phyloP scores from a whole-genome alignment of 1,140 invertebrate species.

The Drosophila sturtevanti region DNA sequence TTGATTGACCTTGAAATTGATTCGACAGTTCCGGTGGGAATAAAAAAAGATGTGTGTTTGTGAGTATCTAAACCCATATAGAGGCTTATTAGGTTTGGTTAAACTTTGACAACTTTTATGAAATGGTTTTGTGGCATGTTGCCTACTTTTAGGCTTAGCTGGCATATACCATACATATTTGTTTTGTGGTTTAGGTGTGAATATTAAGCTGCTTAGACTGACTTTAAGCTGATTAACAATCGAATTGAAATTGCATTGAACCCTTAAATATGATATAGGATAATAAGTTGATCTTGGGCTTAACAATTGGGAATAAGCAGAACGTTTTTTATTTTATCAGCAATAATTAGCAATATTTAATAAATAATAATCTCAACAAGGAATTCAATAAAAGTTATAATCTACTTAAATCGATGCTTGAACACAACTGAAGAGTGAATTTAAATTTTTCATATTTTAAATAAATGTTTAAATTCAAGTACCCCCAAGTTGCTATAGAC shows the following conservation, averaged over 20 bases:
- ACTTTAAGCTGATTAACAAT: slow-evolving; percentile 6
- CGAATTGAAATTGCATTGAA: slow-evolving; percentile 9
- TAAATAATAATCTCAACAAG: too few species aligned
- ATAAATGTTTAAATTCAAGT: too few species aligned
- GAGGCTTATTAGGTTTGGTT: neutral
- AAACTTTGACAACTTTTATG: slow-evolving; percentile 2
- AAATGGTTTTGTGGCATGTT: neutral
- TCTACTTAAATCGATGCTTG: too few species aligned
- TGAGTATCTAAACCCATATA: neutral
- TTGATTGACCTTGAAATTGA: slow-evolving; percentile 5
- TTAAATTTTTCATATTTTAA: too few species aligned
- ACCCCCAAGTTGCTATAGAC: too few species aligned
- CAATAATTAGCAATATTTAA: neutral
- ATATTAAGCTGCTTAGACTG: slow-evolving; percentile 43
- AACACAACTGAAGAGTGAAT: too few species aligned
- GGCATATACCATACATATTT: neutral
- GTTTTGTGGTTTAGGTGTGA: slow-evolving; percentile 28
- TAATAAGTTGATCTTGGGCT: neutral
- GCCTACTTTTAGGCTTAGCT: slow-evolving; percentile 30
- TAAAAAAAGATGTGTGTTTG: neutral
- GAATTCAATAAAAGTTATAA: too few species aligned
- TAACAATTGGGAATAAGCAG: neutral
- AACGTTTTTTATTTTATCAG: neutral
- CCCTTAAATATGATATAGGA: neutral
- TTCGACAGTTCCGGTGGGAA: neutral